Base-by-base conservation (phyloP, 2,797 vertebrate species). In the Enoplosus armatus region DNA sequence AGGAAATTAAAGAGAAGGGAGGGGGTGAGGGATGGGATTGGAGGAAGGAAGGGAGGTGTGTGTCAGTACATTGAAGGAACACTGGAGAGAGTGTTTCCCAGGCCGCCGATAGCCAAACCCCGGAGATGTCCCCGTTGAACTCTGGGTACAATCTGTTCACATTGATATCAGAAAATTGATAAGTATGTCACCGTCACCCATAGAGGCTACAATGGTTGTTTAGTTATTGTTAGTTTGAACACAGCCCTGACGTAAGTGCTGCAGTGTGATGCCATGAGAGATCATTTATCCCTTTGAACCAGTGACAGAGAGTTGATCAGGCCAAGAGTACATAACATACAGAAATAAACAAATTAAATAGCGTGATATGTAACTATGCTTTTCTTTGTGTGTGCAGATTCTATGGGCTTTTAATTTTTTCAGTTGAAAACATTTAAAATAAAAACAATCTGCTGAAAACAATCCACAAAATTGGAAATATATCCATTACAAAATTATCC, bases 321-420 rank as follows among this genome's bases (percentile, higher is more conserved):
- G 87, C 64, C 72, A 54, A 76, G 67, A 78, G 77, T 18, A 81
- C 73, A 75, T 37, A 78, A 84, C 66, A 73, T 71, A 85, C 53
- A 77, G 66, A 82, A 79, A 81, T 50, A 65, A 79, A 83, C 43
- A 73, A 74, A 84, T 89, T 77, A 89, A 90, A 92, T 85, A 83
- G 77, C 15, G 26, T 85, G 82, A 80, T 83, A 80, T 83, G 74
- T 62, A 74, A 58, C 75, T 45, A 60, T 70, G 76, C 47, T 77
- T 84, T 68, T 82, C 66, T 72, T 59, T 77, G 72, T 88, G 72
- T 88, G 82, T 92, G 90, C 87, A 92, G 88, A 93, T 90, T 89
- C 82, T 72, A 55, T 62, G 89, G 90, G 88, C 90, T 80, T 85
- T 80, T 33, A 35, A 70, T 82, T 78, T 83, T 43, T n/a, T 79